Conservation (phyloP, 1,140 invertebrate species). For the Camponotus floridanus region DNA sequence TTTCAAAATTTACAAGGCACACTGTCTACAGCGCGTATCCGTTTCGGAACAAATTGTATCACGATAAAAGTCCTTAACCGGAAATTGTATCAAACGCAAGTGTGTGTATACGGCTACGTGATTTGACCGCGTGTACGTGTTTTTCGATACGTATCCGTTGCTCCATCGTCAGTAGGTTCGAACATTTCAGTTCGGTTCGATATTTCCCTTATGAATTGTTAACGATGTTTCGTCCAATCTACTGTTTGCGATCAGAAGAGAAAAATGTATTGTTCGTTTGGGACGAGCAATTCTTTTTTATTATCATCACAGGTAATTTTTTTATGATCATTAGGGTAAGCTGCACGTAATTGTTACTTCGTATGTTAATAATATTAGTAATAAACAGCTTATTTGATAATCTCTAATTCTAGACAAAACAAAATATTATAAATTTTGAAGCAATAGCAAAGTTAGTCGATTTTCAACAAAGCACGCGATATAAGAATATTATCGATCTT, state of each 20-base stretch:
- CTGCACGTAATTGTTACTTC: background rate
- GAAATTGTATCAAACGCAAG: slow-evolving; percentile 36
- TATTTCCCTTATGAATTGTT: slow-evolving; percentile 8
- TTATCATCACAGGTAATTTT: background rate
- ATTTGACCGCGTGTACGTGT: background rate
- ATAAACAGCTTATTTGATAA: too few species aligned
- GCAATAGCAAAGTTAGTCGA: background rate
- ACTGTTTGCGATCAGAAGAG: background rate
- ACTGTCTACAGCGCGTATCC: background rate
- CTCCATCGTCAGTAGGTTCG: background rate
- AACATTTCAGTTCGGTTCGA: background rate
- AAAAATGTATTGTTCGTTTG: background rate
- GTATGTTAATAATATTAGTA: slow-evolving; percentile 12
- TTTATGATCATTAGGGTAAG: background rate
- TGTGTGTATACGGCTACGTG: background rate
- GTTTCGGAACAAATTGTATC: slow-evolving; percentile 10
- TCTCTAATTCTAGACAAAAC: too few species aligned
- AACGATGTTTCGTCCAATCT: background rate
- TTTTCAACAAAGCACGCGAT: background rate
- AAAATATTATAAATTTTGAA: too few species aligned
- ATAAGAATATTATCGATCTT: slow-evolving; percentile 15
- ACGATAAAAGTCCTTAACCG: slow-evolving; percentile 29
- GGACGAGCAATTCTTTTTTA: background rate
- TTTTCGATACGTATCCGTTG: background rate
- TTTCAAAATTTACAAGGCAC: slow-evolving; percentile 43